Base-by-base conservation (phyloP, 2,888 invertebrate species). In the Corbicula japonica region DNA sequence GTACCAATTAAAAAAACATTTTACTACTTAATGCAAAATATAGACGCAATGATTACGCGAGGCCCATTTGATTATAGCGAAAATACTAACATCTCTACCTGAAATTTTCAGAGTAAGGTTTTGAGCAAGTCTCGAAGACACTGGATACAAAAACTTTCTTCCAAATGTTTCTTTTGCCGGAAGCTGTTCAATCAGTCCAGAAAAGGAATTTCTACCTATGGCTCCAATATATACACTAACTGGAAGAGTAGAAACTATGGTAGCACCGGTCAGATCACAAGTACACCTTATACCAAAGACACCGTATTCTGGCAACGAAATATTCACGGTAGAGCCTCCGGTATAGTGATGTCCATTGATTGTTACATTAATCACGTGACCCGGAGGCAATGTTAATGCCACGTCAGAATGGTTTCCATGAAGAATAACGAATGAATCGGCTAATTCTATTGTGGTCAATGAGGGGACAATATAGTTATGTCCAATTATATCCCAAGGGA, bases 251-350 rank as follows among this genome's bases (percentile, higher is more conserved):
- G 83, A 75, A 30, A 30, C n/a, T 32, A 83, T 69, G 10, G 32
- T 69, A 65, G 71, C 79, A 72, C 80, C 80, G n/a, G 83, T 68
- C 28, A 80, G 41, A 73, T 83, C 80, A 69, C 83, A 83, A 18
- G 32, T 35, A 50, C 79, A 79, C n/a, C 50, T 56, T 10, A 83
- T 46, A 30, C 68, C 76, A 6, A 75, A 23, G 10, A 60, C 56
- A 32, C 74, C 74, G 32, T 69, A 66, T 34, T 66, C 63, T 10
- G 52, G 44, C 41, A 83, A 69, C 4, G 65, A n/a, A 21, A 83
- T n/a, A 26, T 56, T 76, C 3, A 83, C 8, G 23, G n/a, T 73
- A 12, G 76, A 63, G 44, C 70, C 76, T 26, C 52, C 61, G 28
- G 50, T 48, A 26, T 76, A 74, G 21, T 54, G 46, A 8, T 32